phyloP scores from a whole-genome alignment of 23 tunicate genomes.

The Clavelina lepadiformis region DNA sequence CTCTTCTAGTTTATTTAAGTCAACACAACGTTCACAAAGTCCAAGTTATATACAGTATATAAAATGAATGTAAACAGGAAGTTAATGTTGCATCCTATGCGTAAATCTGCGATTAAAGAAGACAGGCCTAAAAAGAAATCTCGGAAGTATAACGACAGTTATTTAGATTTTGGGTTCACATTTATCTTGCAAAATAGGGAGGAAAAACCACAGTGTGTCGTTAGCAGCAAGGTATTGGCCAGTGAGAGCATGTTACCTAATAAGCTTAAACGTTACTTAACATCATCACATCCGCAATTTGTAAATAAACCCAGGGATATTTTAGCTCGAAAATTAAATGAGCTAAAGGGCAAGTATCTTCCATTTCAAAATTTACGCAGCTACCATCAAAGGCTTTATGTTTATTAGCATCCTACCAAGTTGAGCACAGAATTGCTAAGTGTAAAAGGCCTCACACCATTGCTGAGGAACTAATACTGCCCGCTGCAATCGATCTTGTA shows the following conservation, averaged over 20 bases:
- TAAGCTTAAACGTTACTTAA: constrained; percentile 34
- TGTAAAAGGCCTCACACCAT: constrained; percentile 46
- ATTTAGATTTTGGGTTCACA: constrained; percentile 47
- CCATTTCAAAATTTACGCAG: constrained; percentile 29
- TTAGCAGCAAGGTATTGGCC: constrained; percentile 13
- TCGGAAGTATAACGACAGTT: constrained; percentile 27
- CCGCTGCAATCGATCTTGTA: constrained; percentile 41
- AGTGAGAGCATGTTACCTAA: constrained; percentile 9
- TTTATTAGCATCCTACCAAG: constrained; percentile 46
- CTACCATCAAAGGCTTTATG: constrained; percentile 39
- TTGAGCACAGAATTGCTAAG: constrained; percentile 43
- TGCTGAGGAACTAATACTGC: constrained; percentile 47
- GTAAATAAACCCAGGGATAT: constrained; percentile 30
- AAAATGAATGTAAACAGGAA: constrained; percentile 36
- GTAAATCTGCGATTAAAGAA: not conserved
- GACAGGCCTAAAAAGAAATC: constrained; percentile 23
- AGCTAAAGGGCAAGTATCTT: constrained; percentile 32
- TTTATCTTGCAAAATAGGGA: constrained; percentile 17
- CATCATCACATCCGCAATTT: constrained; percentile 26
- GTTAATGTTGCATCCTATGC: constrained; percentile 2
- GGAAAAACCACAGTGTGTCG: constrained; percentile 20
- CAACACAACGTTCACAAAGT: no score
- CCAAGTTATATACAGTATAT: no score
- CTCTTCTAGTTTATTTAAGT: no score
- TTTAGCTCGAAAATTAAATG: constrained; percentile 36